Evolutionary conservation across 2,888 invertebrate genomes (phyloP).

Genomic region (Petrophora chlorosata): DNA sequence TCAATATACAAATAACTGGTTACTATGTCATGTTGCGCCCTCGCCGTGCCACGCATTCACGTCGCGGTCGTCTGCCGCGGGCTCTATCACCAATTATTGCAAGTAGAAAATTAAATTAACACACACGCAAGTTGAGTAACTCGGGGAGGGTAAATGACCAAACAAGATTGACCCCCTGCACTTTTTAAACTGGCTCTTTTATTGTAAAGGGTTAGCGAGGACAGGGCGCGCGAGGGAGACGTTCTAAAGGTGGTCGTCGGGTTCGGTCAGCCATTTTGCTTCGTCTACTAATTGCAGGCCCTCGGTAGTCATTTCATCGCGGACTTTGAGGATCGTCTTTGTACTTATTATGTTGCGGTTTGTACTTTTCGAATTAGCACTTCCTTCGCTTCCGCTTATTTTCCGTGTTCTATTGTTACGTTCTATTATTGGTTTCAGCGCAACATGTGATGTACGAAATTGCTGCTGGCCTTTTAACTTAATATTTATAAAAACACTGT

Average conservation of each 20-base stretch:
- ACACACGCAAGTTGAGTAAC: slow-evolving; percentile 73
- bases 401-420: slow-evolving; percentile 65
- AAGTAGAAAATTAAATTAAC: slow-evolving; percentile 82
- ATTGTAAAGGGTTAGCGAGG: background rate
- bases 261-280: slow-evolving; percentile 78
- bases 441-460: slow-evolving; percentile 41
- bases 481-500: slow-evolving; percentile 18
- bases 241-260: slow-evolving; percentile 42
- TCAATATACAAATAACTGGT: slow-evolving; percentile 62
- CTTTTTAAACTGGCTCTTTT: slow-evolving; percentile 39
- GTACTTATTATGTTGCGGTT: slow-evolving; percentile 75
- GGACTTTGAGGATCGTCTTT: slow-evolving; percentile 67
- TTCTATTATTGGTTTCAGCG: slow-evolving; percentile 55
- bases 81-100: slow-evolving; percentile 72
- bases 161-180: slow-evolving; percentile 41
- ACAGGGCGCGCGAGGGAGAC: slow-evolving; percentile 24
- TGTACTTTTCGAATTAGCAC: slow-evolving; percentile 82
- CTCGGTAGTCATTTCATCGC: slow-evolving; percentile 75
- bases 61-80: slow-evolving; percentile 53
- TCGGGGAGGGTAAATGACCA: slow-evolving; percentile 63
- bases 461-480: slow-evolving; percentile 27
- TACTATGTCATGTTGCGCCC: slow-evolving; percentile 62
- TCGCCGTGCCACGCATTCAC: no score
- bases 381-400: slow-evolving; percentile 71
- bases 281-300: slow-evolving; percentile 74